Evolutionary conservation across 1,140 invertebrate species (phyloP), one percentile per base, ranked within the genome.

Genomic region (Popillia japonica): DNA sequence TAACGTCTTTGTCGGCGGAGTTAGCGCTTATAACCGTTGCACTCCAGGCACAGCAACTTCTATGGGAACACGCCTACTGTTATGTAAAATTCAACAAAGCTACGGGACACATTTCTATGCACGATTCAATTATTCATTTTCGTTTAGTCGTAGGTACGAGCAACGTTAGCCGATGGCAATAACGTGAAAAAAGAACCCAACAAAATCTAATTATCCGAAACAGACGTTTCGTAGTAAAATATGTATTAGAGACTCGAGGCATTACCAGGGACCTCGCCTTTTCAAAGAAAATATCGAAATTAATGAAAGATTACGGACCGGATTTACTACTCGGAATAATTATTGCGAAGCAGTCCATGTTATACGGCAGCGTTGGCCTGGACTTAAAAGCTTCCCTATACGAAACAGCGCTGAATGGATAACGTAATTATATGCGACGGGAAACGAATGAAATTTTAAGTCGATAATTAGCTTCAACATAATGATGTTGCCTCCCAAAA

Each of bases 61-160:
- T 9, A n/a, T 34, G 27, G 27, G 27, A 34, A 34, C 44, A 48
- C 44, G 10, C 44, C 44, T 10, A 34, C 27, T 34, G 44, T 17
- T 17, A 55, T 55, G 48, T 17, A 55, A 55, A 55, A 55, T 55
- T 55, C 48, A 55, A 55, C 48, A 55, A 55, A 55, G 48, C 11
- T n/a, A 14, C 6, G 27, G 27, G 27, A 48, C 14, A 17, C 11
- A 55, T 55, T 17, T 17, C 11, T 55, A 55, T n/a, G 48, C 48
- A 55, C 6, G 6, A 17, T 55, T 55, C 48, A 17, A 55, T 55
- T 55, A 55, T 55, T 55, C 48, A 55, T 55, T 17, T 17, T n/a
- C 48, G 48, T 14, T 17, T 55, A 55, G 17, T 34, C 1, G 27
- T 34, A 34, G 27, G 27, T 34, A 55, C 48, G 48, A 55, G 48